phyloP scores from a whole-genome alignment of 1,140 invertebrate genomes.

The Heliothis subflexa region DNA sequence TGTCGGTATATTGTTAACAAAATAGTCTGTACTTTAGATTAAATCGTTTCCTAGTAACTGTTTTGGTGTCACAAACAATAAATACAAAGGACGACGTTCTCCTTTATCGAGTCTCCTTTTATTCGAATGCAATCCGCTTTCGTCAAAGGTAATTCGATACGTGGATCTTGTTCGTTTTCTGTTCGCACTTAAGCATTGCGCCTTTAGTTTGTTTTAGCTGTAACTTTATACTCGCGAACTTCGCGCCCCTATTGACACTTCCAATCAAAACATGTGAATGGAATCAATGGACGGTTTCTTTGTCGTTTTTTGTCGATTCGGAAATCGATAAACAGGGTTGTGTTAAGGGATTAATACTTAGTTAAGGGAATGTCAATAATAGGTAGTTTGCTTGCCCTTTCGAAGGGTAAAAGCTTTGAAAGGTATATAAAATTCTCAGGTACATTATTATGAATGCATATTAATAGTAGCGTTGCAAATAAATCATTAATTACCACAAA shows the following conservation, averaged over 20 bases:
- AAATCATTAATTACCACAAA: too few relatives aligned
- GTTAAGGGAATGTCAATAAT: too few relatives aligned
- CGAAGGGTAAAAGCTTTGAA: too few relatives aligned
- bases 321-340: constrained; percentile 20
- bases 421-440: too few relatives aligned
- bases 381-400: too few relatives aligned
- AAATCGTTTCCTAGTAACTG: constrained; percentile 8
- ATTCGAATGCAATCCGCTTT: constrained; percentile 76
- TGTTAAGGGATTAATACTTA: neutral
- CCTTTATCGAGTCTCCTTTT: constrained; percentile 70
- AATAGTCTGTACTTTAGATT: neutral
- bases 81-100: constrained; percentile 56
- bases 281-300: constrained; percentile 44
- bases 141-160: constrained; percentile 81
- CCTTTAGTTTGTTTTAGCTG: constrained; percentile 81
- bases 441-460: too few relatives aligned
- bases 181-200: constrained; percentile 80
- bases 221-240: constrained; percentile 73
- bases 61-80: constrained; percentile 44
- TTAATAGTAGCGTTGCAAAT: too few relatives aligned
- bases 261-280: constrained; percentile 79
- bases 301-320: constrained; percentile 14
- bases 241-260: constrained; percentile 84
- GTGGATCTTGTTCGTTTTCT: constrained; percentile 79
- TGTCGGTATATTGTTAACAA: too few relatives aligned